phyloP scores from a whole-genome alignment of 2,113 vertebrate genomes.

The Macquaria ambigua region DNA sequence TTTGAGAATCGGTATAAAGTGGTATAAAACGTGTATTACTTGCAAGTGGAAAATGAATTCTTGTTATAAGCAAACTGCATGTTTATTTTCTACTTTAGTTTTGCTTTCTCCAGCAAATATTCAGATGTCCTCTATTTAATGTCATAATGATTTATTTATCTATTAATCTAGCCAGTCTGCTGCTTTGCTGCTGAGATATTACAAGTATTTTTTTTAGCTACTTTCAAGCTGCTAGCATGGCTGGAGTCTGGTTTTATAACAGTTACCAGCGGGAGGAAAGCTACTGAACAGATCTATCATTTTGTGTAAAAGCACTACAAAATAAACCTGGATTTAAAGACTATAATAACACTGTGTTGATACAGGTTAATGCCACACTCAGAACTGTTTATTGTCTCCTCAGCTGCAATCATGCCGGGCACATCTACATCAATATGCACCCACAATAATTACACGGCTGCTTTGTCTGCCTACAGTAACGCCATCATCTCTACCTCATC shows the following conservation, averaged over 20 bases:
- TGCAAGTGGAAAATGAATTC: no score
- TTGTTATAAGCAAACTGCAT: no score
- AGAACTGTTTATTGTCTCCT: slow-evolving; percentile 15
- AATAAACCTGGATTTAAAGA: not conserved
- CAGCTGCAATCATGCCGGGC: not conserved
- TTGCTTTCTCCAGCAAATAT: no score
- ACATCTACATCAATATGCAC: not conserved
- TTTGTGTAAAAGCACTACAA: not conserved
- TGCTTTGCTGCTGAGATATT: not conserved
- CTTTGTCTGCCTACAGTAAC: not conserved
- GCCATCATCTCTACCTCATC: not conserved
- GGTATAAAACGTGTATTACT: no score
- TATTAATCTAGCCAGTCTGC: no score
- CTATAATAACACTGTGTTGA: not conserved
- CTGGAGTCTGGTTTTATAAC: not conserved
- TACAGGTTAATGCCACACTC: slow-evolving; percentile 10
- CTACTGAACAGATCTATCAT: not conserved
- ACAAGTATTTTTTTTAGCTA: not conserved
- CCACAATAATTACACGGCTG: slow-evolving; percentile 4
- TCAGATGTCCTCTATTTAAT: no score
- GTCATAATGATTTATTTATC: no score
- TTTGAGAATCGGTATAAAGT: no score
- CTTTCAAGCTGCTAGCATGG: no score
- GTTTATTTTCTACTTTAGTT: no score
- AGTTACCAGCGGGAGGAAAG: not conserved